Conservation (phyloP, 2,797 vertebrate species). For the Poecilia gillii region DNA sequence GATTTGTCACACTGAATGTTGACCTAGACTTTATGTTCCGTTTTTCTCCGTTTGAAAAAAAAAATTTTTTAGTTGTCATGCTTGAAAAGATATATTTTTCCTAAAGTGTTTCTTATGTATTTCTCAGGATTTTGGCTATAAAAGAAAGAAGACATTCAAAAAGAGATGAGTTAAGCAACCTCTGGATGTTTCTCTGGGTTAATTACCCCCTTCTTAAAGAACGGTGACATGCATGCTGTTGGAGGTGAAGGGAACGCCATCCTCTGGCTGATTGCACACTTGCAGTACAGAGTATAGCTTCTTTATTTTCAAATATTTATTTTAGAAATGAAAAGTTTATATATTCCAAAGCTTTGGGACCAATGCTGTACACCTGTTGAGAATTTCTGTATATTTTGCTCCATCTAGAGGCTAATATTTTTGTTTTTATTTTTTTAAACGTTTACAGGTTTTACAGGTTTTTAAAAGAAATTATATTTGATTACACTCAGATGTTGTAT, state of each 20-base stretch:
- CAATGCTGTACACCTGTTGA: conserved; percentile 59
- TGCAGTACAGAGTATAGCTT: conserved; percentile 52
- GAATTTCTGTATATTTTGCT: conserved; percentile 47
- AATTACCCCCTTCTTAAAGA: conserved; percentile 49
- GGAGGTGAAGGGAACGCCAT: conserved; percentile 25
- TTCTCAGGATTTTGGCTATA: neutral
- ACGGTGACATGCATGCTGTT: conserved; percentile 42
- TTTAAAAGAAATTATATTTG: conserved; percentile 64
- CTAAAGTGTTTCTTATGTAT: conserved; percentile 15
- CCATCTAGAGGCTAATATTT: conserved; percentile 38
- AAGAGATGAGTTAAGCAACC: conserved; percentile 25
- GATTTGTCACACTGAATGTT: conserved; percentile 21
- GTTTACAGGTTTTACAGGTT: conserved; percentile 50
- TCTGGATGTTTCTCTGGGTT: conserved; percentile 54
- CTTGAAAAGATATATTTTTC: neutral
- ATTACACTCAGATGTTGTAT: conserved; percentile 62
- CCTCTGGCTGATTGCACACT: conserved; percentile 31
- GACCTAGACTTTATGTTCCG: conserved; percentile 7
- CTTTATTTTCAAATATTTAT: conserved; percentile 60
- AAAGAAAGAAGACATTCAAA: conserved; percentile 9
- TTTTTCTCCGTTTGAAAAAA: conserved; percentile 15
- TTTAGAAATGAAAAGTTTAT: conserved; percentile 36
- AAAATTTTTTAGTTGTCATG: neutral
- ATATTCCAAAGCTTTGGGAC: conserved; percentile 63
- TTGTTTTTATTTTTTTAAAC: conserved; percentile 61